Percentiles rank a stretch among this genome's conserved stretches.
These are phyloP conservation scores for Colaptes auratus DNA, from an alignment of 2,113 vertebrate species.

Conservation along the genomic window DNA sequence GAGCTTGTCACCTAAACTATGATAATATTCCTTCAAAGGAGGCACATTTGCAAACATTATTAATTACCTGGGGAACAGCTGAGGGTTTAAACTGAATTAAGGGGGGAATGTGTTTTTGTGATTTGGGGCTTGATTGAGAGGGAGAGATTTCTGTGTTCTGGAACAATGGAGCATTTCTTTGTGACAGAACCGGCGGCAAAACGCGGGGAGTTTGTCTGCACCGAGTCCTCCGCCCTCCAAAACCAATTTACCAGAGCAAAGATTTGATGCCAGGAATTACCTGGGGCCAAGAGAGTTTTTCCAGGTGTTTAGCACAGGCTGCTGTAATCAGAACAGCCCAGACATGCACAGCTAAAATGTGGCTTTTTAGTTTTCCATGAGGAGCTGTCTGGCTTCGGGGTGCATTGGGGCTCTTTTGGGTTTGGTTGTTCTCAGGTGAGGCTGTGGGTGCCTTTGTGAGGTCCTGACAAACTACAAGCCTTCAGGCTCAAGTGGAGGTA, in stretches of 20 bases:
- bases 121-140: background rate
- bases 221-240: background rate
- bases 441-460: background rate
- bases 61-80: constrained; percentile 21
- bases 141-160: background rate
- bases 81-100: constrained; percentile 9
- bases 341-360: background rate
- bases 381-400: background rate
- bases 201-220: background rate
- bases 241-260: constrained; percentile 39
- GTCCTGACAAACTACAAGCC: background rate
- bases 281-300: constrained; percentile 51
- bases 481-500: background rate
- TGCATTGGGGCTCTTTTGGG: background rate
- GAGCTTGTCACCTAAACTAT: constrained; percentile 22
- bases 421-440: background rate
- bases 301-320: background rate
- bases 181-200: constrained; percentile 18
- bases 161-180: constrained; percentile 8
- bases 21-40: constrained; percentile 30
- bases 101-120: background rate
- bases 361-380: background rate
- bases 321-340: background rate
- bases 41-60: background rate
- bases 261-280: constrained; percentile 46